Evolutionary conservation across 2,113 vertebrate genomes (phyloP), one percentile per base, ranked within the genome.

Genomic region (Pygoscelis antarcticus): DNA sequence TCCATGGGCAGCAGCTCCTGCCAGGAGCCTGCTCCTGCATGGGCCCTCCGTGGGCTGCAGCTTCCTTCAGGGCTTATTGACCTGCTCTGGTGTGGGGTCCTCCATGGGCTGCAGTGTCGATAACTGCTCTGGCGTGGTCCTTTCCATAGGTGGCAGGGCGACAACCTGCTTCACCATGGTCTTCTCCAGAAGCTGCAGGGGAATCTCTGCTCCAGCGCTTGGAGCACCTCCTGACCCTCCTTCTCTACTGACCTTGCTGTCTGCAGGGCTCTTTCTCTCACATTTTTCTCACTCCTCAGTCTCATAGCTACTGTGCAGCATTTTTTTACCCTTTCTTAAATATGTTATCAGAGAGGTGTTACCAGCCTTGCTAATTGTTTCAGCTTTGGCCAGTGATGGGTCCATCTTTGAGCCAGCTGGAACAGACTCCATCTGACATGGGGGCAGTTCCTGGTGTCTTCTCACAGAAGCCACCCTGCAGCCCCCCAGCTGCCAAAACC

Each of bases 1-100:
- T 77, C n/a, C 40, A 62, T 0, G 3, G 38, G 13, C 9, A 4
- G 8, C 4, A 10, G 4, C 1, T 84, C 16, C 38, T 80, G 47
- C 13, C 22, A 58, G 44, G 5, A 84, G 1, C 15, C 2, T 49
- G 26, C 22, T 71, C 38, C 68, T 81, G 8, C 7, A 17, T 25
- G 30, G 62, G 4, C 14, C 22, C 22, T 83, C 21, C 29, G 46
- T 0, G 4, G 72, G 30, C 26, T 60, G 11, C n/a, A 72, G 17
- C 25, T 66, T 82, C 34, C 64, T 62, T 74, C 40, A 82, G 40
- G 47, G 36, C 2, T 77, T 23, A 29, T 8, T 72, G 13, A 21
- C 17, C 29, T 40, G 3, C 18, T 72, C 47, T 72, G 29, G 8
- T n/a, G 21, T 12, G n/a, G 32, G 13, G 23, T 69, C 10, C 22